phyloP scores from a whole-genome alignment of 1,140 invertebrate genomes.

The Berghia stephanieae region DNA sequence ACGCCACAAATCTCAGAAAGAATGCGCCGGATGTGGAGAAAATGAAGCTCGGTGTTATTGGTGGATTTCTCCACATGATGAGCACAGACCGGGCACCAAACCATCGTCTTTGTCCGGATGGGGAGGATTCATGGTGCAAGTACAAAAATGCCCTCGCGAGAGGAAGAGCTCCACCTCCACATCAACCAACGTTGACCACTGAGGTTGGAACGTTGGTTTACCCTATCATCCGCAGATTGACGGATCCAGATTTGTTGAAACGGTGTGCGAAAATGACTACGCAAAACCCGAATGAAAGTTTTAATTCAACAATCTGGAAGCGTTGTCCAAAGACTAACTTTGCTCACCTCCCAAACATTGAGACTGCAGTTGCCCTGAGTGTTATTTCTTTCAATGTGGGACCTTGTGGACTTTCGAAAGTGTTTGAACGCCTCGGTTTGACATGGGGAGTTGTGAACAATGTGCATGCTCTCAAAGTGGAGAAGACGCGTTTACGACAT shows the following conservation, averaged over 20 bases:
- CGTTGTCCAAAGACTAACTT: neutral
- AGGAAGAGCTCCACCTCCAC: neutral
- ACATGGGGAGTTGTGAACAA: too few species aligned
- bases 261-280: neutral
- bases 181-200: neutral
- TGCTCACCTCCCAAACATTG: neutral
- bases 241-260: neutral
- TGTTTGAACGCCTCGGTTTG: too few species aligned
- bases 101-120: too few species aligned
- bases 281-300: neutral
- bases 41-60: too few species aligned
- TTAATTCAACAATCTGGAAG: neutral
- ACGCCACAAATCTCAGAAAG: too few species aligned
- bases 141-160: neutral
- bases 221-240: neutral
- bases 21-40: too few species aligned
- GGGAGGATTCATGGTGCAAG: too few species aligned
- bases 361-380: neutral
- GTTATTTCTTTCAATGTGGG: neutral
- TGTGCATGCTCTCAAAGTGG: too few species aligned
- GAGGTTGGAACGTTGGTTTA: neutral
- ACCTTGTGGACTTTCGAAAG: too few species aligned
- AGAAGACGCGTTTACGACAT: too few species aligned
- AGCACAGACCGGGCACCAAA: too few species aligned
- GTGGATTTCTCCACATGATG: too few species aligned